Conservation (phyloP, 2,113 vertebrate genomes). For the Clarias gariepinus region DNA sequence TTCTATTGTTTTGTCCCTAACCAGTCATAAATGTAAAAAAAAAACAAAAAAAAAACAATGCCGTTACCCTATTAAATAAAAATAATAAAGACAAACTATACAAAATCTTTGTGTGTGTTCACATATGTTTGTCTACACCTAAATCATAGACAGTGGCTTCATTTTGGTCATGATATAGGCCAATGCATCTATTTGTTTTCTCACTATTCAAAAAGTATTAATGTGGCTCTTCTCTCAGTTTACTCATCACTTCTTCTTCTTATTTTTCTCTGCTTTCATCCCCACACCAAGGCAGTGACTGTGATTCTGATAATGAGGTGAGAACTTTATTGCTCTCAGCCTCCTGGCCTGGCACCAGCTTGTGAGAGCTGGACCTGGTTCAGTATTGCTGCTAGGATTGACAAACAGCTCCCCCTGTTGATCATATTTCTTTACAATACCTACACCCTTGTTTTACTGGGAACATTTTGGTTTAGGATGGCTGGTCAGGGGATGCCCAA, state of each 20-base stretch:
- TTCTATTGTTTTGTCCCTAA: not conserved
- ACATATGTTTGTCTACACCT: not conserved
- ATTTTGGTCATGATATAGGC: constrained; percentile 32
- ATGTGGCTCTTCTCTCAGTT: constrained; percentile 58
- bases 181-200: constrained; percentile 54
- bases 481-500: not conserved
- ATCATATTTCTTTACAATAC: constrained; percentile 8
- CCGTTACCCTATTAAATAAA: not conserved
- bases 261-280: constrained; percentile 56
- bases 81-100: not conserved
- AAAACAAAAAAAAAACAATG: no score
- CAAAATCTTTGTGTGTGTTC: no score
- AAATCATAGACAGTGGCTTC: not conserved
- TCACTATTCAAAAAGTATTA: constrained; percentile 56
- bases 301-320: constrained; percentile 76
- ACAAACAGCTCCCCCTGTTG: constrained; percentile 72
- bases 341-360: constrained; percentile 67
- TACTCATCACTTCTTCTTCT: constrained; percentile 36
- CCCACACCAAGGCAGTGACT: constrained; percentile 66
- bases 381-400: constrained; percentile 36
- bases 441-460: not conserved
- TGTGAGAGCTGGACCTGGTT: constrained; percentile 49
- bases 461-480: not conserved
- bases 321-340: constrained; percentile 74
- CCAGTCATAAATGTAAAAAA: no score